Evolutionary conservation across 2,888 invertebrate species (phyloP), one percentile per base, ranked within the genome.

Genomic region (Nasonia oneida): DNA sequence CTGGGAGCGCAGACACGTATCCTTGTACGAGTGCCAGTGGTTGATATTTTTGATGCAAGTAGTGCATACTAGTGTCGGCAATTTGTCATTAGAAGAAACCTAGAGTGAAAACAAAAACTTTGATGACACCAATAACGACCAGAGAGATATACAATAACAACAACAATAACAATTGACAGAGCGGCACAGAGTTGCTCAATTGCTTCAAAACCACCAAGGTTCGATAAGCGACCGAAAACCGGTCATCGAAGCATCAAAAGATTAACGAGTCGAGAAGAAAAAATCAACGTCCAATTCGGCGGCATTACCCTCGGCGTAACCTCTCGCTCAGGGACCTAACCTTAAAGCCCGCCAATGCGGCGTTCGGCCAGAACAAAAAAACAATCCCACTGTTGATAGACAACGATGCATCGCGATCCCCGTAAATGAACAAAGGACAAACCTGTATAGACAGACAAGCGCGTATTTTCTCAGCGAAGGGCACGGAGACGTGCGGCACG

Each of bases 381-480:
- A 73, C 23, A 67, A 61, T 61, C 23, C 50, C 42, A 42, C 78
- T 37, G 29, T 12, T 39, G 23, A 50, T 14, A 67, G 15, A 6
- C 29, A 67, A 57, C 29, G 37, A 39, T 42, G 50, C 29, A 23
- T 74, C 75, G 14, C 12, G 47, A n/a, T 23, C 12, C 10, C 73
- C 73, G 71, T n/a, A 10, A 64, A 50, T 18, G 47, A 10, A 0
- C 18, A 18, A n/a, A 29, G 6, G 84, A 90, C 89, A 71, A 94
- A 96, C 96, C 95, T 96, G 95, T 88, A 96, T 95, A 86, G 95
- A 94, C 89, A 96, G 94, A 91, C 95, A 95, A 91, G 95, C 94
- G 92, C 94, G 94, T 92, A 96, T 96, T 94, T 95, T 96, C 88
- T 94, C 94, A 87, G 94, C 95, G 90, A 96, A 94, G 91, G 94